phyloP scores from a whole-genome alignment of 1,140 invertebrate species.

The Dendroctonus valens region DNA sequence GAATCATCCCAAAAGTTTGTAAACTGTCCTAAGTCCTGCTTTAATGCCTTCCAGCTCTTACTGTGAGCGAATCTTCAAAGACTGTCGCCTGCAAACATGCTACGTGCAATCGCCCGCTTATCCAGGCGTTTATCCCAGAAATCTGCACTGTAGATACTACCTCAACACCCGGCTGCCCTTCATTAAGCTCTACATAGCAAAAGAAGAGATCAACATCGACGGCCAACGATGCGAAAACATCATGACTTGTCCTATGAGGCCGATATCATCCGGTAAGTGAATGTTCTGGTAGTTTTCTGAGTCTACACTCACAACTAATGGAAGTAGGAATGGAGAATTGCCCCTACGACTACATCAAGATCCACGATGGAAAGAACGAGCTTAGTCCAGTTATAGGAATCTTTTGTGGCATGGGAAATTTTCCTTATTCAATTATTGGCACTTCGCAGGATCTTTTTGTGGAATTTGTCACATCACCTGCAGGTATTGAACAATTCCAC shows the following conservation, averaged over 20 bases:
- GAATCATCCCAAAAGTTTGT: no score
- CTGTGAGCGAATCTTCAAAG: constrained; percentile 80
- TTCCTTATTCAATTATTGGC: constrained; percentile 90
- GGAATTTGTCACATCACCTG: constrained; percentile 86
- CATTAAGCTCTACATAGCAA: constrained; percentile 89
- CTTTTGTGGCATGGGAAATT: constrained; percentile 91
- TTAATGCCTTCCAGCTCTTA: constrained; percentile 64
- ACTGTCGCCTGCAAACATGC: constrained; percentile 84
- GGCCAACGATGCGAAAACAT: constrained; percentile 91
- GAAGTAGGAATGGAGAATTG: constrained; percentile 74
- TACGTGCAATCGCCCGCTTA: constrained; percentile 91
- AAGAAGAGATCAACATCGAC: constrained; percentile 91
- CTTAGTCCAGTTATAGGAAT: constrained; percentile 83
- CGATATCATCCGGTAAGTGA: constrained; percentile 70
- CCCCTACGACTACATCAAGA: constrained; percentile 85
- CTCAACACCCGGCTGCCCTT: constrained; percentile 83
- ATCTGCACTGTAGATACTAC: constrained; percentile 85
- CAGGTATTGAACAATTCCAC: constrained; percentile 53
- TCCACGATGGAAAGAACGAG: constrained; percentile 89
- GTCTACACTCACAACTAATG: no score
- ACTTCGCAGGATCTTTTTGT: constrained; percentile 87
- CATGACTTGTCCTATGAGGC: constrained; percentile 90
- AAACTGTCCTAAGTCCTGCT: no score
- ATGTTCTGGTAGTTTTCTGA: neutral
- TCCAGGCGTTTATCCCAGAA: constrained; percentile 86